A percentile compares a stretch with the other conserved stretches of the same genome.
Evolutionary conservation across 2,797 vertebrate genomes (phyloP).

Genomic region (Gorsachius magnificus): DNA sequence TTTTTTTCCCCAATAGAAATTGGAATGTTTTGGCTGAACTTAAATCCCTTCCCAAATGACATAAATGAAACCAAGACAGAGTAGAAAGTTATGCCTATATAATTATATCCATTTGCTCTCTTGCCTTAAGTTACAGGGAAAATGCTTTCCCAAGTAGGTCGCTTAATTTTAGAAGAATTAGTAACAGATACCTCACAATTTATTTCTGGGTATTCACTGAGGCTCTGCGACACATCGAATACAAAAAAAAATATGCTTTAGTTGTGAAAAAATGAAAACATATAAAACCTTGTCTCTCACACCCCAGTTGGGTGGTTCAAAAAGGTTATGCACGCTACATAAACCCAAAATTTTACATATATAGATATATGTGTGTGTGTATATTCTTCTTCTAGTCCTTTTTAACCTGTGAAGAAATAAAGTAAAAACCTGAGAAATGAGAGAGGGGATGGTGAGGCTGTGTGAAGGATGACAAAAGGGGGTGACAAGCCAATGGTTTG

Average conservation of each 20-base stretch:
- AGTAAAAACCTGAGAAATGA: not conserved
- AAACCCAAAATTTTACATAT: not conserved
- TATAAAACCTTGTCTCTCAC: not conserved
- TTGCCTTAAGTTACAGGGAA: constrained; percentile 1
- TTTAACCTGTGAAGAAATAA: not conserved
- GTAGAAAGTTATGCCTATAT: not conserved
- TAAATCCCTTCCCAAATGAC: not conserved
- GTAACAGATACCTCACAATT: not conserved
- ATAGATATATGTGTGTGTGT: not conserved
- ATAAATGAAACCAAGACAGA: not conserved
- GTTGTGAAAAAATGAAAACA: not conserved
- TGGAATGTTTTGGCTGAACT: not conserved
- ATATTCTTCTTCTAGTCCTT: not conserved
- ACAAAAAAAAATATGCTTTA: not conserved
- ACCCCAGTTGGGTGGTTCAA: not conserved
- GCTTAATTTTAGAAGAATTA: constrained; percentile 42
- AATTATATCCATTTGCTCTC: constrained; percentile 9
- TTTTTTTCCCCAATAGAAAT: not conserved
- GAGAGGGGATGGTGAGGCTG: not conserved
- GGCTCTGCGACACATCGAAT: not conserved
- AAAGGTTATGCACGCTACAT: not conserved
- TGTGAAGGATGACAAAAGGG: not conserved
- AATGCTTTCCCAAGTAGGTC: constrained; percentile 7
- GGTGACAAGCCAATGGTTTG: not conserved
- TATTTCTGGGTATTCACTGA: not conserved